Percentiles rank a stretch among this genome's conserved stretches.
Conservation (phyloP, 2,888 invertebrate species). For the Suillia variegata region DNA sequence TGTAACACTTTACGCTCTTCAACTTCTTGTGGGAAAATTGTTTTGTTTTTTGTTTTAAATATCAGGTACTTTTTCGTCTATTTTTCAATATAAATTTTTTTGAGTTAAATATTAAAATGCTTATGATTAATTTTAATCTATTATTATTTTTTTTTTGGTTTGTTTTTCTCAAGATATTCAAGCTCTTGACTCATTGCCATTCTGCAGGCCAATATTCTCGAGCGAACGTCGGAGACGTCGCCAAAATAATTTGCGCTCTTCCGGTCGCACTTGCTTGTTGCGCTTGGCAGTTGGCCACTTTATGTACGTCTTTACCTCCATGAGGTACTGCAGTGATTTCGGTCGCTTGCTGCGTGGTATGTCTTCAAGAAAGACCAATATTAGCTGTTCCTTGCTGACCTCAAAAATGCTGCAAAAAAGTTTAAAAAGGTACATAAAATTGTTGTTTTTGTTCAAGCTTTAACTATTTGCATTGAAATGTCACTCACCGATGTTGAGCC, state of each 20-base stretch:
- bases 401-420: slow-evolving; percentile 64
- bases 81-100: too few relatives aligned
- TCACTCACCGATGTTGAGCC: slow-evolving; percentile 67
- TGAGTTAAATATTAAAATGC: too few relatives aligned
- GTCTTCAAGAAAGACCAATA: slow-evolving; percentile 70
- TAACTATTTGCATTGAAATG: background rate
- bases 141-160: background rate
- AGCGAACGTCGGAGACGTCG: slow-evolving; percentile 54
- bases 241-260: slow-evolving; percentile 59
- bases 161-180: background rate
- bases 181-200: background rate
- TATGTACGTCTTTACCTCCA: slow-evolving; percentile 73
- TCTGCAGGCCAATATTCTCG: slow-evolving; percentile 43
- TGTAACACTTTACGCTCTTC: too few relatives aligned
- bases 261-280: slow-evolving; percentile 34
- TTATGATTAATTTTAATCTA: background rate
- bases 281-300: slow-evolving; percentile 65
- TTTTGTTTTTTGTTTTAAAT: slow-evolving; percentile 1
- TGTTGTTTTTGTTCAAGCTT: background rate
- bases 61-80: slow-evolving; percentile 11
- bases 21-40: too few relatives aligned
- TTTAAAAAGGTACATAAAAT: background rate
- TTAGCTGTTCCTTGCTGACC: slow-evolving; percentile 67
- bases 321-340: slow-evolving; percentile 69
- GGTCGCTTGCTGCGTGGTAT: slow-evolving; percentile 68